Conservation (phyloP, 2,888 invertebrate species). For the Sipha maydis region DNA sequence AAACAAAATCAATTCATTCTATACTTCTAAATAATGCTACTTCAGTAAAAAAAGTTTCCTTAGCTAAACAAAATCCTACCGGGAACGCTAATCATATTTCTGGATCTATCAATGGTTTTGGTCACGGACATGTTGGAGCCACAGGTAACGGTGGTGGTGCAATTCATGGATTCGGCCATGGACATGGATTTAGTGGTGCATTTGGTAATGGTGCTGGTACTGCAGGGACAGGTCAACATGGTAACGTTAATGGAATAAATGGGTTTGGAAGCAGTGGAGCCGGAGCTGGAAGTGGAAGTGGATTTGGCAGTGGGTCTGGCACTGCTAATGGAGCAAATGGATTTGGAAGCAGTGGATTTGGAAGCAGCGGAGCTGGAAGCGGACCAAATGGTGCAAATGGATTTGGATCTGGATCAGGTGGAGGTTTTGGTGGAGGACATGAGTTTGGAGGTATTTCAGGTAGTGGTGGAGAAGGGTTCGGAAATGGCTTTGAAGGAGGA, state of each 20-base stretch:
- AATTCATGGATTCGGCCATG: slow-evolving; percentile 51
- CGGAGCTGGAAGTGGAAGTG: slow-evolving; percentile 39
- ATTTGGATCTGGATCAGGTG: slow-evolving; percentile 25
- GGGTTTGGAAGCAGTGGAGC: not conserved
- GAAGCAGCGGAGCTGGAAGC: slow-evolving; percentile 28
- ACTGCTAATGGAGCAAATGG: slow-evolving; percentile 25
- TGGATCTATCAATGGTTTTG: slow-evolving; percentile 49
- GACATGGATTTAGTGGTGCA: slow-evolving; percentile 52
- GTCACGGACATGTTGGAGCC: slow-evolving; percentile 27
- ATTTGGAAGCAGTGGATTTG: slow-evolving; percentile 39
- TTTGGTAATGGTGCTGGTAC: slow-evolving; percentile 51
- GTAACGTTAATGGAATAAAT: slow-evolving; percentile 8
- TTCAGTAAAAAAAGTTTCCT: not conserved
- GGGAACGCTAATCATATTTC: slow-evolving; percentile 34
- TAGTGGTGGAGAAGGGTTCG: not conserved
- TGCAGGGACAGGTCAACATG: slow-evolving; percentile 17
- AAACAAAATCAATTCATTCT: not conserved
- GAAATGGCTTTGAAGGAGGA: slow-evolving; percentile 65
- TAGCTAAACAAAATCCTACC: not conserved
- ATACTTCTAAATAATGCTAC: not conserved
- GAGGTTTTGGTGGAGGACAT: slow-evolving; percentile 18
- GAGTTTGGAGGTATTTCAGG: slow-evolving; percentile 33
- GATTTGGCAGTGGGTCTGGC: slow-evolving; percentile 48
- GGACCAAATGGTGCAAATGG: slow-evolving; percentile 26
- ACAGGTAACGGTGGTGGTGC: slow-evolving; percentile 11